Evolutionary conservation across 2,113 vertebrate genomes (phyloP).

Genomic region (Ardeotis arabs): DNA sequence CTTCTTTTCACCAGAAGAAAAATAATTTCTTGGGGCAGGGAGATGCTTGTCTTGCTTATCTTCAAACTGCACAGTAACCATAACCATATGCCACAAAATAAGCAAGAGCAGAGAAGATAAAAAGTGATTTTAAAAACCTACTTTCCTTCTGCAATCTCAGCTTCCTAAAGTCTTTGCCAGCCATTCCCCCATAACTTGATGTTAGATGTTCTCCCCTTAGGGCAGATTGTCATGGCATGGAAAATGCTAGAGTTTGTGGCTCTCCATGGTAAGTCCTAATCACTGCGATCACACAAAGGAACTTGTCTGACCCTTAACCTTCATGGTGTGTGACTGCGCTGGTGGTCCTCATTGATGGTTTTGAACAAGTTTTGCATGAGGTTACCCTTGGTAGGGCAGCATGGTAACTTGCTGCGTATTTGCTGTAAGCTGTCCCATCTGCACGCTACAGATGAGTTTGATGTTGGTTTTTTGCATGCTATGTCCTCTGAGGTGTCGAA

Average conservation of each 20-base stretch:
- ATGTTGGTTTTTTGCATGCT: neutral
- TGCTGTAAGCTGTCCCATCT: neutral
- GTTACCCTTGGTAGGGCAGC: neutral
- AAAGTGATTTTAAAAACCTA: neutral
- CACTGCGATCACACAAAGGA: neutral
- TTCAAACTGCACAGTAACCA: neutral
- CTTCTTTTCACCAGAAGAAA: neutral
- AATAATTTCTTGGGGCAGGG: fast-evolving
- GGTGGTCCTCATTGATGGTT: neutral
- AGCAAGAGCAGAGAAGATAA: neutral
- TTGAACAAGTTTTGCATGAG: neutral
- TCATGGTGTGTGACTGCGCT: neutral
- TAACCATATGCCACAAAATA: neutral
- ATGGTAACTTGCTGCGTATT: neutral
- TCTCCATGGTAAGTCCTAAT: neutral
- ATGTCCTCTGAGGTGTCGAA: neutral
- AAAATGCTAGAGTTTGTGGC: neutral
- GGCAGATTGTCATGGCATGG: neutral
- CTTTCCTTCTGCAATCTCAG: neutral
- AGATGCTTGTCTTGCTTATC: neutral
- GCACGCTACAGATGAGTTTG: neutral
- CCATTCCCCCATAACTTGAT: neutral
- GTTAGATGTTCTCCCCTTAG: neutral
- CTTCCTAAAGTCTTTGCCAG: neutral
- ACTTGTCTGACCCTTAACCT: neutral